phyloP scores from a whole-genome alignment of 2,888 invertebrate genomes.

The Ichneumon xanthorius region DNA sequence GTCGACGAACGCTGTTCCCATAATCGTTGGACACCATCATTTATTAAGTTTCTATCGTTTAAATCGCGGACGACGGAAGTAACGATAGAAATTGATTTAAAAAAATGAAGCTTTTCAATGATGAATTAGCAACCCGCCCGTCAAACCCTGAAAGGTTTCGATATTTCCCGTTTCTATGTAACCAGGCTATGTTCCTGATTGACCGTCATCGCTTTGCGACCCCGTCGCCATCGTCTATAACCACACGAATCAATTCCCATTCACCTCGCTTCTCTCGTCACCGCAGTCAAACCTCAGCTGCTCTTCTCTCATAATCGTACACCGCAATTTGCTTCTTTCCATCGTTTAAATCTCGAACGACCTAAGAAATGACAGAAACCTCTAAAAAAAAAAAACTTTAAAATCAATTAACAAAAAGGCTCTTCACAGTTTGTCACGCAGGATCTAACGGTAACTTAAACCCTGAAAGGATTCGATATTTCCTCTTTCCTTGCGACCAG shows the following conservation, averaged over 20 bases:
- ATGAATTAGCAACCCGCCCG: too few species aligned
- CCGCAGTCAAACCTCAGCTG: conserved; percentile 53
- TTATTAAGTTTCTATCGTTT: neutral
- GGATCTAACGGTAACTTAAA: conserved; percentile 24
- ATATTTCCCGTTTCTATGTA: too few species aligned
- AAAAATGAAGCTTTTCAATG: too few species aligned
- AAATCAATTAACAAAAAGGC: conserved; percentile 9
- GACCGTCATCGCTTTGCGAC: conserved; percentile 5
- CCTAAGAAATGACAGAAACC: neutral
- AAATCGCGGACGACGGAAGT: neutral
- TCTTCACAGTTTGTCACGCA: neutral
- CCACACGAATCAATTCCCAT: conserved; percentile 57
- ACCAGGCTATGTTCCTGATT: too few species aligned
- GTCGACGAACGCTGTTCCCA: conserved; percentile 52
- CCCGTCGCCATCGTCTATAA: conserved; percentile 56
- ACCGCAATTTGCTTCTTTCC: conserved; percentile 6
- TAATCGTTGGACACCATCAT: neutral
- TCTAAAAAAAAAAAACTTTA: too few species aligned
- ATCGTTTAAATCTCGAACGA: neutral
- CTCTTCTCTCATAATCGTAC: conserved; percentile 18
- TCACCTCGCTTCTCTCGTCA: conserved; percentile 53
- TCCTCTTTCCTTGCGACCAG: neutral
- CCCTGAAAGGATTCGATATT: conserved; percentile 22
- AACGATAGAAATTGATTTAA: neutral
- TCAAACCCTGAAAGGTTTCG: too few species aligned